These are phyloP conservation scores for Torymus texanus DNA, from an alignment of 2,888 invertebrate genomes.

Conservation along the genomic window DNA sequence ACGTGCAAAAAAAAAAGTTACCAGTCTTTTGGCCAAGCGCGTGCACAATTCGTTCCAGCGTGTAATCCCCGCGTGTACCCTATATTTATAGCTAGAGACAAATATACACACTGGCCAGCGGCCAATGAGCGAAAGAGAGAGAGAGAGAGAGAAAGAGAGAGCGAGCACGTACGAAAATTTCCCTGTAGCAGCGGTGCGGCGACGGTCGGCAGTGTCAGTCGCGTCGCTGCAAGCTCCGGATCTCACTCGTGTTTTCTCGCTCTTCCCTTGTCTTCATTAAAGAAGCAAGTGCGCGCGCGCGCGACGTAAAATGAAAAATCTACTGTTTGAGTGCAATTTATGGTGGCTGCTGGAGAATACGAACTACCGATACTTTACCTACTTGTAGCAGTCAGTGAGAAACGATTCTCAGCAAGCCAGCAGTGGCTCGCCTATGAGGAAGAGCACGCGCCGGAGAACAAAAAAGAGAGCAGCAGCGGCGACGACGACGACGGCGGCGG, in stretches of 20 bases:
- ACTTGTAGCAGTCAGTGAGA: not conserved
- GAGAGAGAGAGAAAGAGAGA: conserved; percentile 13
- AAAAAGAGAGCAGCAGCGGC: conserved; percentile 42
- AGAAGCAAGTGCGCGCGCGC: too few relatives aligned
- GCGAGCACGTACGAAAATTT: not conserved
- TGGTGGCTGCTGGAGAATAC: too few relatives aligned
- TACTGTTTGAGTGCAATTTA: too few relatives aligned
- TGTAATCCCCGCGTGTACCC: conserved; percentile 47
- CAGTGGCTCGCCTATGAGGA: not conserved
- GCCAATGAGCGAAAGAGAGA: conserved; percentile 59
- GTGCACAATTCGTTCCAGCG: conserved; percentile 24
- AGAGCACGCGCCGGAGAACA: not conserved
- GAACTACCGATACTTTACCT: too few relatives aligned
- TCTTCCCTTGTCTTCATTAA: too few relatives aligned
- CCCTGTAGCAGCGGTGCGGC: not conserved
- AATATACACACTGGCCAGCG: conserved; percentile 72
- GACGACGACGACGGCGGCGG: not conserved
- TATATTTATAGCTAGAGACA: conserved; percentile 73
- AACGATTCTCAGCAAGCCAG: not conserved
- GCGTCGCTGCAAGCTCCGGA: not conserved
- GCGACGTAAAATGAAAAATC: too few relatives aligned
- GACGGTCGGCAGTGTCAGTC: not conserved
- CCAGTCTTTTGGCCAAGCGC: not conserved
- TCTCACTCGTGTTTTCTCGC: too few relatives aligned
- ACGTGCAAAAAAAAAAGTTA: too few relatives aligned